These are phyloP conservation scores for Galeopsomyia nigrocyanea DNA, from an alignment of 2,888 invertebrate species.

Conservation along the genomic window DNA sequence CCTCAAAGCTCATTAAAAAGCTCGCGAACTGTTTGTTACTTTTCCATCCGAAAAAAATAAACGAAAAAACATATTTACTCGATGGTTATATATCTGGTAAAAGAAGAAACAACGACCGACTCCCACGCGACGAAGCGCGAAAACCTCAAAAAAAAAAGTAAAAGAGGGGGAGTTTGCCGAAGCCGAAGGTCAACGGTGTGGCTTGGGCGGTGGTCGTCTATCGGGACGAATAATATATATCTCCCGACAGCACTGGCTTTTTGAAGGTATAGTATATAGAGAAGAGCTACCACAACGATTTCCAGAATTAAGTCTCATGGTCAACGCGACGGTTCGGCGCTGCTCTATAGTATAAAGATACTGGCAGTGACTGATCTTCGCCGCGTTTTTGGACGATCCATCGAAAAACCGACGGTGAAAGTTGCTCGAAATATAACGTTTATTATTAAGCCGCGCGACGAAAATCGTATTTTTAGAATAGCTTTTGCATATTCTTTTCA, in stretches of 20 bases:
- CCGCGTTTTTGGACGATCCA: too few relatives aligned
- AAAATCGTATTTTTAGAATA: too few relatives aligned
- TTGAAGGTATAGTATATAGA: too few relatives aligned
- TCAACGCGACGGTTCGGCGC: neutral
- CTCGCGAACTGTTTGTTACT: neutral
- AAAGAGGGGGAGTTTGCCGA: neutral
- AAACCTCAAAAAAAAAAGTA: conserved; percentile 22
- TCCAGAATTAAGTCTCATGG: conserved; percentile 47
- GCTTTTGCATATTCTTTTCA: too few relatives aligned
- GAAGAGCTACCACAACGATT: conserved; percentile 25
- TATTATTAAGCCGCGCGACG: too few relatives aligned
- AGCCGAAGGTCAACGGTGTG: conserved; percentile 1
- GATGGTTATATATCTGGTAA: too few relatives aligned
- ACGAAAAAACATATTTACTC: neutral
- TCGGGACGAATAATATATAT: conserved; percentile 9
- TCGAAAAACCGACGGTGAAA: too few relatives aligned
- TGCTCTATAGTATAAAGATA: too few relatives aligned
- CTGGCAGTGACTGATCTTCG: too few relatives aligned
- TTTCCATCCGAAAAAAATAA: neutral
- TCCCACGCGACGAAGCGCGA: conserved; percentile 13
- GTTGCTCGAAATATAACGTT: too few relatives aligned
- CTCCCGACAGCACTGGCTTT: too few relatives aligned
- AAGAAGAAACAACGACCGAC: neutral
- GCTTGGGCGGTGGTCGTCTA: neutral
- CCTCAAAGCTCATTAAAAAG: too few relatives aligned